phyloP scores from a whole-genome alignment of 2,797 vertebrate genomes.

The Lacerta agilis region DNA sequence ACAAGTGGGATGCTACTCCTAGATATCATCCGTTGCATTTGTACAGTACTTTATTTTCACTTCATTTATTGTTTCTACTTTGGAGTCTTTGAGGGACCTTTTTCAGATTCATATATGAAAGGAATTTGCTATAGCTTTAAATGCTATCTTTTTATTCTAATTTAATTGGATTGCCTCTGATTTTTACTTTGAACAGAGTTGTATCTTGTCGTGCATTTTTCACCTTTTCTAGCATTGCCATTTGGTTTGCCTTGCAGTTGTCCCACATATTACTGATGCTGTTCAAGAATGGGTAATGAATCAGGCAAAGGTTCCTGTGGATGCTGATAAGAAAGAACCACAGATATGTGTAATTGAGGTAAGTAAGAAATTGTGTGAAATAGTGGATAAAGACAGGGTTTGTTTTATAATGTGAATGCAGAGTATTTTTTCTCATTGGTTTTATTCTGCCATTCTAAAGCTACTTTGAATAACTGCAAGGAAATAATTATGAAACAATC shows the following conservation, averaged over 20 bases:
- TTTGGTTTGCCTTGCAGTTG: slow-evolving; percentile 72
- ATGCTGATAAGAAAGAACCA: slow-evolving; percentile 77
- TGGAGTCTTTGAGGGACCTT: background rate
- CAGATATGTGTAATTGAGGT: slow-evolving; percentile 85
- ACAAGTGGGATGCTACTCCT: too few relatives aligned
- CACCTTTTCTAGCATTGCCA: background rate
- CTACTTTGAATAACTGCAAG: background rate
- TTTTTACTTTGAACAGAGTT: background rate
- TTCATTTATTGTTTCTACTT: background rate
- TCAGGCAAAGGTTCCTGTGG: slow-evolving; percentile 82
- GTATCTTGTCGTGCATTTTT: background rate
- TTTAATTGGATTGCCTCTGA: background rate
- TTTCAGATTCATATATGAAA: background rate
- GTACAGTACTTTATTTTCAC: background rate
- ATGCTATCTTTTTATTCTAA: slow-evolving; percentile 5
- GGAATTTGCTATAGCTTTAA: background rate
- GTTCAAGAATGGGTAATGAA: slow-evolving; percentile 86
- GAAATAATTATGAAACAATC: background rate
- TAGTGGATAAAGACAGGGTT: rapidly evolving
- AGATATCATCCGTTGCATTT: background rate
- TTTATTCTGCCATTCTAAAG: slow-evolving; percentile 2
- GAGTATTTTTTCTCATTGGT: background rate
- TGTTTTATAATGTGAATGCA: background rate
- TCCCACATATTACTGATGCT: slow-evolving; percentile 84
- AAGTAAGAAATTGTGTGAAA: slow-evolving; percentile 52